Conservation (phyloP, 2,888 invertebrate genomes). For the Muschampia plurimacula region DNA sequence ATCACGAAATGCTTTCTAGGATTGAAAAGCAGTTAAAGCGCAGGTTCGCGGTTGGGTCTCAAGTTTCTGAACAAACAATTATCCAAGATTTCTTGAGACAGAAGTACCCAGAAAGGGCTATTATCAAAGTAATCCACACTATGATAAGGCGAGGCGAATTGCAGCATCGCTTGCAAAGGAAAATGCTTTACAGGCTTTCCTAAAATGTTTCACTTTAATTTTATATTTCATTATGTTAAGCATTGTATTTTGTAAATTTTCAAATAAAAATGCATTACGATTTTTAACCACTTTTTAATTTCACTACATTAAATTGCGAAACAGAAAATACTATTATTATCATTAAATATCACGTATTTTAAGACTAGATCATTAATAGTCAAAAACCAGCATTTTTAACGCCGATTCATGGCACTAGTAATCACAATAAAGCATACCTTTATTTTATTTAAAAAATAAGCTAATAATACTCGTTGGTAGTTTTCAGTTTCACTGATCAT, state of each 20-base stretch:
- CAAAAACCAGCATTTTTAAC: constrained; percentile 27
- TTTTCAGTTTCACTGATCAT: constrained; percentile 30
- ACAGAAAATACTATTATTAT: constrained; percentile 10
- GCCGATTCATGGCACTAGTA: constrained; percentile 27
- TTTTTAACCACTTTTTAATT: constrained; percentile 28
- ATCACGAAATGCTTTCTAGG: constrained; percentile 94
- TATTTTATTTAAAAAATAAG: constrained; percentile 5
- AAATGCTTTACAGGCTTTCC: constrained; percentile 97
- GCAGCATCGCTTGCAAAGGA: constrained; percentile 98
- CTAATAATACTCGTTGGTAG: constrained; percentile 26
- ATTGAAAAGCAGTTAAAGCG: constrained; percentile 98
- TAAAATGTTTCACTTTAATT: constrained; percentile 17
- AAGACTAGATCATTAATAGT: constrained; percentile 31
- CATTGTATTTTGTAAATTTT: constrained; percentile 12
- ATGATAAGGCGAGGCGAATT: constrained; percentile 98
- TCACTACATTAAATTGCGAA: constrained; percentile 13
- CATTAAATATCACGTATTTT: constrained; percentile 29
- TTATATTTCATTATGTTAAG: constrained; percentile 4
- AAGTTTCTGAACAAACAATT: constrained; percentile 97
- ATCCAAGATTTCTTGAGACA: constrained; percentile 94
- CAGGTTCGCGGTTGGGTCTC: constrained; percentile 97
- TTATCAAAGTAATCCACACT: constrained; percentile 96
- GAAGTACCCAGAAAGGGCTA: constrained; percentile 94
- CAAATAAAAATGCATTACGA: background rate
- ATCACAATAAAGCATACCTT: constrained; percentile 32